Base-by-base conservation (phyloP, 1,140 invertebrate genomes). In the Bathynomus jamesi region DNA sequence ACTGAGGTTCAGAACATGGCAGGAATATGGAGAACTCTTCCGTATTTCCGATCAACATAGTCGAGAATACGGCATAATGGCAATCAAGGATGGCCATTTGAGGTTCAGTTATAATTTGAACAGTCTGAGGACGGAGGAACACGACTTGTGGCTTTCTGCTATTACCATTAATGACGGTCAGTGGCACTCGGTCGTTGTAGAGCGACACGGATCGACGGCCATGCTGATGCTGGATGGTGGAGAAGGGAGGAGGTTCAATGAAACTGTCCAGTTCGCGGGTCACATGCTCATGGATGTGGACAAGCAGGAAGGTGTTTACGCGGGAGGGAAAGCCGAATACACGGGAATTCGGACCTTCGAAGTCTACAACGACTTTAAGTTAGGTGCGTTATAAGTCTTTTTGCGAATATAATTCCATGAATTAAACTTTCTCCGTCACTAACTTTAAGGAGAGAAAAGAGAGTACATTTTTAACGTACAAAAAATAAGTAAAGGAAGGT, bases 341-440 rank as follows among this genome's bases (percentile, higher is more conserved):
- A 94, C 94, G 25, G 93, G 94, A 28, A 91, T 94, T 0, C 82
- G 91, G 65, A 94, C 92, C 0, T 95, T 94, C 81, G 93, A 95
- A 83, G 94, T 96, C 5, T 95, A 95, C 80, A 90, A 92, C n/a
- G 94, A 96, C 81, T 96, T 93, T 82, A 92, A 95, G 79, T 94
- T 95, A 86, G 90, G 91, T 92, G 81, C 81, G 78, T 70, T 64
- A 53, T 53, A 53, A n/a, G n/a, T n/a, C n/a, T n/a, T n/a, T n/a
- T n/a, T n/a, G n/a, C n/a, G n/a, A n/a, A n/a, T n/a, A n/a, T n/a
- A n/a, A n/a, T n/a, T n/a, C n/a, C n/a, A n/a, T n/a, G n/a, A n/a
- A n/a, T n/a, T n/a, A n/a, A n/a, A n/a, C n/a, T n/a, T n/a, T n/a
- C n/a, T n/a, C n/a, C n/a, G n/a, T n/a, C n/a, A n/a, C n/a, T n/a